Base-by-base conservation (phyloP, 2,797 vertebrate genomes). In the Nannoperca obscura region DNA sequence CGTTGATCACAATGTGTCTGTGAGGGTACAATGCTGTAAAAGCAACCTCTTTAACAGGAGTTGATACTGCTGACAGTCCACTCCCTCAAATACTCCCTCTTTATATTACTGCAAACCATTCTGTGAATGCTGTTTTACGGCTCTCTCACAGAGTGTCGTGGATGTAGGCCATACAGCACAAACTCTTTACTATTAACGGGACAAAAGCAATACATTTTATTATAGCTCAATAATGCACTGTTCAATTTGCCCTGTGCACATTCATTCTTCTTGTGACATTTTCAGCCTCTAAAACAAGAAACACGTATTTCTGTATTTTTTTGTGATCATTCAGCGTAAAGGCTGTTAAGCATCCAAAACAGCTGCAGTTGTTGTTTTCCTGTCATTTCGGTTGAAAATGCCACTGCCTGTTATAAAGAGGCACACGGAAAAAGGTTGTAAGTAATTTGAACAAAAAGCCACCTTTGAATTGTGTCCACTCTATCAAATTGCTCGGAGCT, bases 371-470 rank as follows among this genome's bases (percentile, higher is more conserved):
- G 38, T 67, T 62, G 46, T 75, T 71, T 84, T 55, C 17, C 4
- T 83, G 70, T 65, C 38, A 72, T 83, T 81, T 83, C 27, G 2
- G 46, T 49, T 75, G 20, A 74, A 86, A 84, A 84, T 83, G 57
- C 57, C 67, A 64, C 24, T 42, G 61, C 55, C 65, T 64, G 40
- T 49, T 64, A n/a, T 24, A 62, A 59, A 70, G 44, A 61, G 20
- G 17, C 38, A 34, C 12, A 12, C 14, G 15, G 19, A 62, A 71
- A 63, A 19, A 47, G 44, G 68, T 32, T 32, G 66, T 34, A 5
- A 8, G 40, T 62, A 70, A 80, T 62, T 60, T 38, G 58, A 57
- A 63, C 4, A 76, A 74, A 80, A 75, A 55, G 7, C 19, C n/a
- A 52, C 27, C 1, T 10, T 10, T 27, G 30, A 60, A 65, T 74